Conservation (phyloP, 2,888 invertebrate genomes). For the Sarcophaga caerulescens region DNA sequence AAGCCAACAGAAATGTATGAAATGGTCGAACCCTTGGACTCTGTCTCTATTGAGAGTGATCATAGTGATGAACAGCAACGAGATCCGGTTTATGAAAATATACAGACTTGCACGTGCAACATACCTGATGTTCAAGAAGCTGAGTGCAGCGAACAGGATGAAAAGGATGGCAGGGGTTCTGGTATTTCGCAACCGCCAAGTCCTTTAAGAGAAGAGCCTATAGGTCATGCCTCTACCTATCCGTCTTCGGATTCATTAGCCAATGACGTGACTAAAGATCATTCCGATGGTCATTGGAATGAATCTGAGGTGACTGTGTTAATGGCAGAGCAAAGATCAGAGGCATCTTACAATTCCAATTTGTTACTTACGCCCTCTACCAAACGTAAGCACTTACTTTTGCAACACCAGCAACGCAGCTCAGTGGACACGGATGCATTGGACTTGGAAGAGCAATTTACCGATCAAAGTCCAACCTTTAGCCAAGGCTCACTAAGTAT, state of each 20-base stretch:
- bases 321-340: conserved; percentile 84
- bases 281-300: conserved; percentile 94
- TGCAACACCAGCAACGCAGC: conserved; percentile 92
- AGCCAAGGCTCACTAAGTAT: conserved; percentile 67
- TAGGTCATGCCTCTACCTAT: conserved; percentile 86
- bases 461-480: conserved; percentile 81
- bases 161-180: conserved; percentile 71
- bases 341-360: conserved; percentile 81
- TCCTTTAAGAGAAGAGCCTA: conserved; percentile 83
- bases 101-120: conserved; percentile 76
- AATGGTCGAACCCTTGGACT: conserved; percentile 49
- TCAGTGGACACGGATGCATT: conserved; percentile 92
- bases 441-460: conserved; percentile 86
- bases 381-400: conserved; percentile 88
- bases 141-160: conserved; percentile 72
- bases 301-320: conserved; percentile 93
- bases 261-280: conserved; percentile 89
- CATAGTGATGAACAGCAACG: conserved; percentile 68
- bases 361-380: conserved; percentile 89
- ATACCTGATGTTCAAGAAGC: conserved; percentile 53
- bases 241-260: conserved; percentile 92
- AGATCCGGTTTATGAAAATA: conserved; percentile 78
- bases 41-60: conserved; percentile 70
- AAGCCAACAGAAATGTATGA: conserved; percentile 25
- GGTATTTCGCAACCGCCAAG: conserved; percentile 86